phyloP scores from a whole-genome alignment of 2,797 vertebrate genomes.

The Triplophysa bombifrons region DNA sequence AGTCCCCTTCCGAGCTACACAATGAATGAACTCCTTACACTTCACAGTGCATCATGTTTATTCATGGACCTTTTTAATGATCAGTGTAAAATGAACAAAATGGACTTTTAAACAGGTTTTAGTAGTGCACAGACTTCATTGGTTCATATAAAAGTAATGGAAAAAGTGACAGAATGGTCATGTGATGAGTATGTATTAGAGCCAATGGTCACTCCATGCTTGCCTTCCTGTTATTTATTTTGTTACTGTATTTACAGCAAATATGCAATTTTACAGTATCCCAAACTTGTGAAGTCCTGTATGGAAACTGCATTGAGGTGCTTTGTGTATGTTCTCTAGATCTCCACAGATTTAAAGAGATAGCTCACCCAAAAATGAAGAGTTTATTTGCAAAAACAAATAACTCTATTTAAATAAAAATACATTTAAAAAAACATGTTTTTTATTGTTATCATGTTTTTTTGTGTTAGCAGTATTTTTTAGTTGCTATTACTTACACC shows the following conservation, averaged over 20 bases:
- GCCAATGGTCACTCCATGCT: slow-evolving; percentile 14
- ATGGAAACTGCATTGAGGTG: background rate
- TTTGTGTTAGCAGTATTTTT: no score
- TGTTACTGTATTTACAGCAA: slow-evolving; percentile 7
- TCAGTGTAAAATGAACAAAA: background rate
- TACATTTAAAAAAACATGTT: no score
- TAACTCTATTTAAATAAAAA: no score
- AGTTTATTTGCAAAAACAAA: no score
- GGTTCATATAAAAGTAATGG: background rate
- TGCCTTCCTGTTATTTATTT: background rate
- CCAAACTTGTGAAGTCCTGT: slow-evolving; percentile 1
- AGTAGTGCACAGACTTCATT: background rate
- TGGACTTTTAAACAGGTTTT: background rate
- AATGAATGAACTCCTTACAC: background rate
- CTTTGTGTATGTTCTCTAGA: background rate
- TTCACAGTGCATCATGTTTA: background rate
- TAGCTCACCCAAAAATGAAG: no score
- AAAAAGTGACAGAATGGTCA: background rate
- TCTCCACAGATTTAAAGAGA: background rate
- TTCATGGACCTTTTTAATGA: slow-evolving; percentile 1
- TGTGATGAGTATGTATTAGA: slow-evolving; percentile 8
- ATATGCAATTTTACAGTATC: background rate
- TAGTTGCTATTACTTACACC: no score
- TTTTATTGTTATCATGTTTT: no score
- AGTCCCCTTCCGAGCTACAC: background rate